A percentile compares a stretch with the other conserved stretches of the same genome.
These are phyloP conservation scores for Macrophya annulata DNA, from an alignment of 2,888 invertebrate genomes.

Conservation along the genomic window DNA sequence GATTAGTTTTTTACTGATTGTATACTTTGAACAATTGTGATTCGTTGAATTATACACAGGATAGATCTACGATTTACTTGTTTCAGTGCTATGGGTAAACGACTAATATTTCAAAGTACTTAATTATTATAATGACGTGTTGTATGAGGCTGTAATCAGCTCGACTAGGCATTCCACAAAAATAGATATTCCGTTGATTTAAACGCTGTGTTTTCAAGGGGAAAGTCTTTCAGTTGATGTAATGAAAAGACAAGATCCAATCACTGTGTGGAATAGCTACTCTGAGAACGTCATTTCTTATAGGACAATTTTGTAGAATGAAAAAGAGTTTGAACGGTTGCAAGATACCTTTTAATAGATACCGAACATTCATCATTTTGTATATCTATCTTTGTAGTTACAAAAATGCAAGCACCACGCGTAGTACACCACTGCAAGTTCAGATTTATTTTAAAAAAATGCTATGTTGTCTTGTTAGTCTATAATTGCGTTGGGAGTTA, in stretches of 20 bases:
- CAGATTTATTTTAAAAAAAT: neutral
- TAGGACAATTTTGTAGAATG: constrained; percentile 32
- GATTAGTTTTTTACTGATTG: constrained; percentile 6
- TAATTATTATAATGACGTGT: constrained; percentile 19
- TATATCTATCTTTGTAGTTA: neutral
- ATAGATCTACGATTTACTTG: constrained; percentile 46
- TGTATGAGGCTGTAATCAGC: constrained; percentile 35
- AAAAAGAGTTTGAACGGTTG: neutral
- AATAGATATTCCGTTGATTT: constrained; percentile 13
- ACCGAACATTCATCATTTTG: constrained; percentile 28
- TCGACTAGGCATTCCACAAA: constrained; percentile 39
- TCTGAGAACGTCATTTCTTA: constrained; percentile 12
- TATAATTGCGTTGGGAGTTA: neutral
- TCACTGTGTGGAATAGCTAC: constrained; percentile 5
- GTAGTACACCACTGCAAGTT: neutral
- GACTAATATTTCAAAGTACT: constrained; percentile 41
- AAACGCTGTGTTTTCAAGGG: neutral
- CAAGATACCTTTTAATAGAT: constrained; percentile 10
- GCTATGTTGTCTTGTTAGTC: neutral
- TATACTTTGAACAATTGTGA: constrained; percentile 29
- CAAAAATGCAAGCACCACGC: constrained; percentile 29
- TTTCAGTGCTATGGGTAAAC: constrained; percentile 50
- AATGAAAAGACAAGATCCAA: constrained; percentile 1
- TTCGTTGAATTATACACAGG: constrained; percentile 26
- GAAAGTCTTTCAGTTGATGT: neutral